Evolutionary conservation across 1,140 invertebrate genomes (phyloP).

Genomic region (Lepidotrigona ventralis): DNA sequence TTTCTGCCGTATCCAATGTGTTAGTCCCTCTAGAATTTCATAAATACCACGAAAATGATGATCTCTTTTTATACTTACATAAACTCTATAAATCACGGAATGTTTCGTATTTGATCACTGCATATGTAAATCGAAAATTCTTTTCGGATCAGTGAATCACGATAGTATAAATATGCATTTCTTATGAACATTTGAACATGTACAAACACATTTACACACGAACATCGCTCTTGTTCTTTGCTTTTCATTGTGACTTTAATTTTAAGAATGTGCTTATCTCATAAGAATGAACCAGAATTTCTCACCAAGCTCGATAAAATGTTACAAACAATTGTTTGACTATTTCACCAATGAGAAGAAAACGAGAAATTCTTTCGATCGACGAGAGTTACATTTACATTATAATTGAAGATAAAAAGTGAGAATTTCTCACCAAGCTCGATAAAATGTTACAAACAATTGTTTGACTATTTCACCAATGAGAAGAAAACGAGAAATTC

Average conservation of each 20-base stretch:
- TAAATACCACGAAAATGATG: background rate
- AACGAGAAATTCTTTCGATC: background rate
- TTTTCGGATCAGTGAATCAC: slow-evolving; percentile 23
- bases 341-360: background rate
- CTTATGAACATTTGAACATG: background rate
- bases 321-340: background rate
- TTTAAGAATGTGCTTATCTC: background rate
- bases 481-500: background rate
- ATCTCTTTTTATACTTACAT: background rate
- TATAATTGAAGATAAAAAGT: background rate
- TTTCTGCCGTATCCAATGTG: background rate
- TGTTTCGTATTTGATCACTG: background rate
- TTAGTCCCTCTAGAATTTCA: background rate
- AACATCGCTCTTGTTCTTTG: background rate
- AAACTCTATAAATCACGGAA: background rate
- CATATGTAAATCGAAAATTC: slow-evolving; percentile 3
- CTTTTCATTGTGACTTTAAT: no score
- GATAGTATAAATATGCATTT: slow-evolving; percentile 13
- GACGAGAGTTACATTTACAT: background rate
- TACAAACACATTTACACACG: background rate
- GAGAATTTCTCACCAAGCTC: no score
- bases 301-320: background rate
- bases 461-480: background rate
- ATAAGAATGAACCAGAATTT: background rate
- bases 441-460: background rate